A percentile compares a stretch with the other conserved stretches of the same genome.
Conservation (phyloP, 2,113 vertebrate species). For the Vombatus ursinus region DNA sequence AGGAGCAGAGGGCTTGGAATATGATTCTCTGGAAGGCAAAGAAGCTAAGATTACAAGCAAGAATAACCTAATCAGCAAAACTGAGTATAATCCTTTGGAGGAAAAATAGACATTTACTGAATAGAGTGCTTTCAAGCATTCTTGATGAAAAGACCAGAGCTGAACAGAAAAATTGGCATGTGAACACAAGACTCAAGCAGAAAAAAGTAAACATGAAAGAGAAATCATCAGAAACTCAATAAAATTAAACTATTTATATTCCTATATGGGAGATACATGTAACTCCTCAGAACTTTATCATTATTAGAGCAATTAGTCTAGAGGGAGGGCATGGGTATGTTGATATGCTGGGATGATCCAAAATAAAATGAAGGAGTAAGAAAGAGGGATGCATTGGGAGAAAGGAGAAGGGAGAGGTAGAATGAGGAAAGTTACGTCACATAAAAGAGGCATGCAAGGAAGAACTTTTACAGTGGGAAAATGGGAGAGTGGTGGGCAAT, state of each 20-base stretch:
- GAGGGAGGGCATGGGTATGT: background rate
- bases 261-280: too few species aligned
- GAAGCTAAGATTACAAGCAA: background rate
- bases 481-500: background rate
- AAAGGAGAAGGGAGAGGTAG: background rate
- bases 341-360: background rate
- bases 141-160: background rate
- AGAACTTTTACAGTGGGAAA: background rate
- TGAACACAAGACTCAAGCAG: background rate
- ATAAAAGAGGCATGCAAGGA: background rate
- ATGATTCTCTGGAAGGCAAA: background rate
- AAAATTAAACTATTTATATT: background rate
- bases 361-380: background rate
- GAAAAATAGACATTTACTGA: background rate
- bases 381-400: background rate
- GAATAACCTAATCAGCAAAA: background rate
- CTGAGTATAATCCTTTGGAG: background rate
- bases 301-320: background rate
- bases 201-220: background rate
- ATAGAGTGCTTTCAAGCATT: background rate
- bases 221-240: background rate
- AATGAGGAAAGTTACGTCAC: background rate
- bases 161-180: background rate
- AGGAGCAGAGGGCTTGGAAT: background rate
- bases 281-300: background rate